Conservation (phyloP, 1,140 invertebrate genomes). For the Cataglyphis hispanica region DNA sequence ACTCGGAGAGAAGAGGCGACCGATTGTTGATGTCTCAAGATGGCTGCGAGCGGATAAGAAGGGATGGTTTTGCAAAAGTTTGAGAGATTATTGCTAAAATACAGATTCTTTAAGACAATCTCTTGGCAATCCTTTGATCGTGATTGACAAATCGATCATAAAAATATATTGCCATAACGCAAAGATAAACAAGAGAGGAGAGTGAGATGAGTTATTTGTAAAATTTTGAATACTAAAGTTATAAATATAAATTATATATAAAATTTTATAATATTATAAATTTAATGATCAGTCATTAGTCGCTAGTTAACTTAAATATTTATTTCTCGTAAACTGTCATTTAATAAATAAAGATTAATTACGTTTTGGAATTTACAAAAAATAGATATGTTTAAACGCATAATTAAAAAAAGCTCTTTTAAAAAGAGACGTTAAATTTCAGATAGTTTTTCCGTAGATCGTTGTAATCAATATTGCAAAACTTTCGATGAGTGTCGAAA, state of each 20-base stretch:
- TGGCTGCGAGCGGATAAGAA: slow-evolving; percentile 20
- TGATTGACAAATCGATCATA: not conserved
- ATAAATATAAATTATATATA: too few species aligned
- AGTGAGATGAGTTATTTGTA: too few species aligned
- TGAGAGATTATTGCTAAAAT: slow-evolving; percentile 16
- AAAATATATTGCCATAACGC: too few species aligned
- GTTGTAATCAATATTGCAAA: slow-evolving; percentile 38
- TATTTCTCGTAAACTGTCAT: not conserved
- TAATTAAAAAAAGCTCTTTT: slow-evolving; percentile 11
- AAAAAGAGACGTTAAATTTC: slow-evolving; percentile 7
- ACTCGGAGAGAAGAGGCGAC: slow-evolving; percentile 34
- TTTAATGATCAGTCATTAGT: too few species aligned
- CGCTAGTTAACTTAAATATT: not conserved
- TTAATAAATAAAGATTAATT: slow-evolving; percentile 25
- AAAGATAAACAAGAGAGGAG: too few species aligned
- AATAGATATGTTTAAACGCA: slow-evolving; percentile 1
- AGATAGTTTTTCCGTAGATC: slow-evolving; percentile 19
- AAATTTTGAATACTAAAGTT: too few species aligned
- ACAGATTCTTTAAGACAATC: not conserved
- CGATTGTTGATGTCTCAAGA: slow-evolving; percentile 40
- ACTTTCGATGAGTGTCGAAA: slow-evolving; percentile 35
- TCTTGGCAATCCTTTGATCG: not conserved
- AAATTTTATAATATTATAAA: too few species aligned
- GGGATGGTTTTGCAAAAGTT: slow-evolving; percentile 1
- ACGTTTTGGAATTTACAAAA: not conserved